Conservation (phyloP, 2,888 invertebrate species). For the Desoria tigrina region DNA sequence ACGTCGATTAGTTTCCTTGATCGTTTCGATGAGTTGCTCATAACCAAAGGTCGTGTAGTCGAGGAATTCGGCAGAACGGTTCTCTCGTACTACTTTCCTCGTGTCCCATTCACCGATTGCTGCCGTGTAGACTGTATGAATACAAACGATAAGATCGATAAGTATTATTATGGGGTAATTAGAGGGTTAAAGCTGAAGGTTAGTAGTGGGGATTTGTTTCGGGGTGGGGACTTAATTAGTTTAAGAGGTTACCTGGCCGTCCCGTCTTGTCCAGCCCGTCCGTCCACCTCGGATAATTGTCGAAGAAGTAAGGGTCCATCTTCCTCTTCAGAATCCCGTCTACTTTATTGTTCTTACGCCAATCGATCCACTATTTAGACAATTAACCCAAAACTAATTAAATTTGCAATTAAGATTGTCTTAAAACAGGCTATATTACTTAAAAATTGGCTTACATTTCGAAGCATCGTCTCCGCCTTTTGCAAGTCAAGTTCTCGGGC, state of each 20-base stretch:
- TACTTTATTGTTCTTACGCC: slow-evolving; percentile 14
- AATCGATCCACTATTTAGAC: slow-evolving; percentile 6
- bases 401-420: background rate
- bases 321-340: background rate
- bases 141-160: background rate
- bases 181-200: too few relatives aligned
- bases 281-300: slow-evolving; percentile 1
- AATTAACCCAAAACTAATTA: background rate
- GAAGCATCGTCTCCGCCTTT: slow-evolving; percentile 41
- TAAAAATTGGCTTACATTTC: slow-evolving; percentile 24
- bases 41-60: slow-evolving; percentile 26
- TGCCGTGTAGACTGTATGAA: slow-evolving; percentile 7
- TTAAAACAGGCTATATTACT: too few relatives aligned
- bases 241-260: slow-evolving; percentile 5
- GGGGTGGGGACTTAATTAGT: too few relatives aligned
- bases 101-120: slow-evolving; percentile 37
- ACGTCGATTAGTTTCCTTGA: slow-evolving; percentile 7
- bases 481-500: slow-evolving; percentile 44
- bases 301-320: slow-evolving; percentile 9
- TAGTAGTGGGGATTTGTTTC: too few relatives aligned
- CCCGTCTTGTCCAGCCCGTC: slow-evolving; percentile 10
- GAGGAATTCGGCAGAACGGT: slow-evolving; percentile 25
- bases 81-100: slow-evolving; percentile 27
- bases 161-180: background rate
- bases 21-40: slow-evolving; percentile 5